Percentiles rank a stretch among this genome's conserved stretches.
phyloP scores from a whole-genome alignment of 2,888 invertebrate species.

The Lucinisca nassula region DNA sequence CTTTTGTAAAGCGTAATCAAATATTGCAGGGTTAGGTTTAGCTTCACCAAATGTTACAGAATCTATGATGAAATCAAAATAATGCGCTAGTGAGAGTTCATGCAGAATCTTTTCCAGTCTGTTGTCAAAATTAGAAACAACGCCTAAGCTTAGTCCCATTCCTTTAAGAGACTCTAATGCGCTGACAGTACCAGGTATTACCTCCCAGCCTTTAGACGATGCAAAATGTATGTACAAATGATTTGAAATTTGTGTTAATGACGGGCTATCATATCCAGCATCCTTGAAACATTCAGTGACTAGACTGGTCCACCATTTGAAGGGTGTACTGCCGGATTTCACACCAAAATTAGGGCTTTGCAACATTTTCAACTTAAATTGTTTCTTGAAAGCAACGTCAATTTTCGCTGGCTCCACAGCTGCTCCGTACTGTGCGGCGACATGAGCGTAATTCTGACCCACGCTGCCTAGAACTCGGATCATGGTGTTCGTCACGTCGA shows the following conservation, averaged over 20 bases:
- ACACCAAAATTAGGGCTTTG: slow-evolving; percentile 95
- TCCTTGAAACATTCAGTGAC: slow-evolving; percentile 91
- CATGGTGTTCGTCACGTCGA: slow-evolving; percentile 96
- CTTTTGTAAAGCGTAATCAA: slow-evolving; percentile 90
- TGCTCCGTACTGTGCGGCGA: slow-evolving; percentile 92
- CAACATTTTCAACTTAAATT: slow-evolving; percentile 91
- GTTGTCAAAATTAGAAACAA: slow-evolving; percentile 97
- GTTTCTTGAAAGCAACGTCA: slow-evolving; percentile 91
- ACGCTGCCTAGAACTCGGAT: slow-evolving; percentile 92
- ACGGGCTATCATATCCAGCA: slow-evolving; percentile 73
- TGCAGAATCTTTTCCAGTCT: slow-evolving; percentile 92
- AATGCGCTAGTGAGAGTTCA: slow-evolving; percentile 91
- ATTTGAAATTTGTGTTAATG: slow-evolving; percentile 79
- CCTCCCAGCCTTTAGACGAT: slow-evolving; percentile 93
- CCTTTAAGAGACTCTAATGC: slow-evolving; percentile 71
- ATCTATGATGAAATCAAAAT: slow-evolving; percentile 94
- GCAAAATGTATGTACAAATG: slow-evolving; percentile 90
- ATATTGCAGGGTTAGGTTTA: slow-evolving; percentile 94
- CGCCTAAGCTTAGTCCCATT: slow-evolving; percentile 90
- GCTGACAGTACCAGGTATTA: slow-evolving; percentile 85
- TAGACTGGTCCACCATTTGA: slow-evolving; percentile 94
- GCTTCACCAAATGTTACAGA: slow-evolving; percentile 93
- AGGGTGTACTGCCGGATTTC: slow-evolving; percentile 91
- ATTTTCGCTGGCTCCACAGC: slow-evolving; percentile 89
- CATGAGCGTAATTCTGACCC: slow-evolving; percentile 93